Conservation (phyloP, 2,797 vertebrate genomes). For the Danio kyathit region DNA sequence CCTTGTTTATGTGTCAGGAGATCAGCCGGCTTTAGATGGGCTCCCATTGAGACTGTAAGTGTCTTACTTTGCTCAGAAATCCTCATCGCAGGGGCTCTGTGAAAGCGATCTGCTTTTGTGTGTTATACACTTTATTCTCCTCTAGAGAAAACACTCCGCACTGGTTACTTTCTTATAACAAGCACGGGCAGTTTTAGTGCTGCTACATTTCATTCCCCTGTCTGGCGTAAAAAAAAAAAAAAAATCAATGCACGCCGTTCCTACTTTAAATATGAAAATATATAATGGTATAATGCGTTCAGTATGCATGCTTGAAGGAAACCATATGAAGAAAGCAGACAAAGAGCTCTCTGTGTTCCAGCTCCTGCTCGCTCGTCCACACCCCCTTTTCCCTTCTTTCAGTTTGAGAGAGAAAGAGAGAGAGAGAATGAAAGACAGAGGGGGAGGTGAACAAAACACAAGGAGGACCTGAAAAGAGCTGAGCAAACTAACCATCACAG, state of each 20-base stretch:
- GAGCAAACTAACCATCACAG: constrained; percentile 65
- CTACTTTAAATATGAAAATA: constrained; percentile 84
- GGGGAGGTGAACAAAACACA: constrained; percentile 48
- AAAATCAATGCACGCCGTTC: constrained; percentile 63
- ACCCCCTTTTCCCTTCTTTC: constrained; percentile 73
- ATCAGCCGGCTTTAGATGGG: constrained; percentile 53
- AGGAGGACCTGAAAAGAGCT: constrained; percentile 74
- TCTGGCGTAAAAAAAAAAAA: constrained; percentile 23
- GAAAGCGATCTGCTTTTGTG: constrained; percentile 50
- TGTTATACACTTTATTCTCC: constrained; percentile 44
- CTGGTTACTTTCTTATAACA: constrained; percentile 52
- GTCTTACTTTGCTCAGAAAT: constrained; percentile 29
- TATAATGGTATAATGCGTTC: constrained; percentile 86
- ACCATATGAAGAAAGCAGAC: constrained; percentile 87
- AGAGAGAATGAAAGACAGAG: constrained; percentile 32
- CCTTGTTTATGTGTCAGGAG: constrained; percentile 26
- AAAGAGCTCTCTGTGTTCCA: constrained; percentile 86
- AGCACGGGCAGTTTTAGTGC: constrained; percentile 45
- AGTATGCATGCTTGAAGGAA: constrained; percentile 86
- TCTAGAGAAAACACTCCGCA: constrained; percentile 51
- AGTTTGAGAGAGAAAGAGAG: constrained; percentile 63
- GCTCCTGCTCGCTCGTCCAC: constrained; percentile 65
- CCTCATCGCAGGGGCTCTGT: constrained; percentile 42
- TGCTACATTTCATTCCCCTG: constrained; percentile 64
- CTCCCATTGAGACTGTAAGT: constrained; percentile 52